Evolutionary conservation across 2,888 invertebrate genomes (phyloP).

Genomic region (Limnephilus lunatus): DNA sequence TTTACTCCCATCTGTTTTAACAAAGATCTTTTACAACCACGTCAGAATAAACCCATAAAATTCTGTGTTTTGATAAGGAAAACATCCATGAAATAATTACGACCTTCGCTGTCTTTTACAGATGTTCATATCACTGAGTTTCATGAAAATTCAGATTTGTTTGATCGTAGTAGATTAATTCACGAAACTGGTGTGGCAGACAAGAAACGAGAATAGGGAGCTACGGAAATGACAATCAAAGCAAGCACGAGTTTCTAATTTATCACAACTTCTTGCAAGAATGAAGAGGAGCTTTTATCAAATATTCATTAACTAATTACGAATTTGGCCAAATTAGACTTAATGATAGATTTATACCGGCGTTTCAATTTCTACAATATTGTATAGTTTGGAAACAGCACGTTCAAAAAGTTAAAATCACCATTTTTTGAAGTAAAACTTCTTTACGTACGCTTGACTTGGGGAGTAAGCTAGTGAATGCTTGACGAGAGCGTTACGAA

Average conservation of each 20-base stretch:
- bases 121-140: constrained; percentile 18
- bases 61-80: constrained; percentile 28
- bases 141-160: constrained; percentile 10
- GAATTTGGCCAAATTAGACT: not conserved
- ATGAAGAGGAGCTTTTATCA: not conserved
- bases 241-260: not conserved
- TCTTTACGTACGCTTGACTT: too few species aligned
- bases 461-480: too few species aligned
- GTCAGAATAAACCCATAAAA: not conserved
- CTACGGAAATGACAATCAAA: not conserved
- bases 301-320: not conserved
- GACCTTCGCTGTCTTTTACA: not conserved
- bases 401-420: not conserved
- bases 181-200: not conserved
- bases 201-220: not conserved
- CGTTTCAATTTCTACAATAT: not conserved
- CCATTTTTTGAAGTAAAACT: not conserved
- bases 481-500: too few species aligned
- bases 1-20: too few species aligned
- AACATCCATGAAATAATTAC: constrained; percentile 15
- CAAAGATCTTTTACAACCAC: not conserved
- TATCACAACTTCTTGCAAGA: not conserved
- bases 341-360: not conserved
- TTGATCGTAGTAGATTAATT: constrained; percentile 21
- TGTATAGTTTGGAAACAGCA: not conserved